Evolutionary conservation across 2,113 vertebrate genomes (phyloP).

Genomic region (Tor tambroides): DNA sequence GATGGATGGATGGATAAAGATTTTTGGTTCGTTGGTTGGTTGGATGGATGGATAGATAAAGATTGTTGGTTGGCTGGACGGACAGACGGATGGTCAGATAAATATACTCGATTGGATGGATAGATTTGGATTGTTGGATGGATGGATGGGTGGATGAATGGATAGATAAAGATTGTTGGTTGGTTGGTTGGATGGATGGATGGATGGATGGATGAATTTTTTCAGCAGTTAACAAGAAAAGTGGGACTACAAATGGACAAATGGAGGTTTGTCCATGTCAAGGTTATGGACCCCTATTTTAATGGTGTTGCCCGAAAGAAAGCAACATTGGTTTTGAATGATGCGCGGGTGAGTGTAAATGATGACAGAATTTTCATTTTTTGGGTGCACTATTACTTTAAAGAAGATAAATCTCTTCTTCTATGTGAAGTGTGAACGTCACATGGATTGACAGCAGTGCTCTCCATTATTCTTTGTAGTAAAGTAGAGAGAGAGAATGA

Average conservation of each 20-base stretch:
- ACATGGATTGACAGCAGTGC: conserved; percentile 24
- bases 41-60: too few relatives aligned
- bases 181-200: background rate
- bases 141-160: background rate
- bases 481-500: background rate
- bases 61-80: too few relatives aligned
- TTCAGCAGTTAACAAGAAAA: background rate
- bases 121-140: fast-evolving
- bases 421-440: conserved; percentile 13
- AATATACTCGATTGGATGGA: too few relatives aligned
- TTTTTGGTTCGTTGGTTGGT: too few relatives aligned
- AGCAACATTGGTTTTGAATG: background rate
- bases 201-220: background rate
- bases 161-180: background rate
- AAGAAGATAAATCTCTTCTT: background rate
- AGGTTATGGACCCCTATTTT: background rate
- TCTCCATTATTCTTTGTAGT: conserved; percentile 19
- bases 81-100: background rate
- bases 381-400: background rate
- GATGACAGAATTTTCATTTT: background rate
- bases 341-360: background rate
- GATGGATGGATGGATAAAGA: too few relatives aligned
- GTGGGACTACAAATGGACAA: background rate
- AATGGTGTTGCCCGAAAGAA: background rate
- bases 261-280: conserved; percentile 22